Evolutionary conservation across 2,113 vertebrate species (phyloP), one percentile per base, ranked within the genome.

Genomic region (Recurvirostra avosetta): DNA sequence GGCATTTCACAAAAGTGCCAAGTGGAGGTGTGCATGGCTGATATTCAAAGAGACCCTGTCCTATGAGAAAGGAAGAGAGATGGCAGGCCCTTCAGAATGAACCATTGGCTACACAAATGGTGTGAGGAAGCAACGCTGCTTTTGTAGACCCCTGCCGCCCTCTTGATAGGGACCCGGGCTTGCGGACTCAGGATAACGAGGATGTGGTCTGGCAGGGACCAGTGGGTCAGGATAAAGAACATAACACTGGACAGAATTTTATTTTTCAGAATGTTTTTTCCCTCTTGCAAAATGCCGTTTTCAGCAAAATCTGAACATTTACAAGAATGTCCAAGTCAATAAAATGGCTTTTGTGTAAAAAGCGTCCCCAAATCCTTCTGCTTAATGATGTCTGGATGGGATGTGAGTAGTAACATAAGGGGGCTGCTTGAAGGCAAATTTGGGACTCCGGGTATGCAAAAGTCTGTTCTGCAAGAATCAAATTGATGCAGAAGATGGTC

Each of bases 21-120:
- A 68, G 34, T 40, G 6, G 27, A 61, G 14, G 65, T 61, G 9
- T 5, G 22, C 3, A 3, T 30, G 43, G 34, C 10, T 53, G 25
- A 27, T 30, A 15, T 17, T 38, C 45, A 32, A 10, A 34, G 21
- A 41, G 2, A 50, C 19, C 4, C 25, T 8, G 21, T 45, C 61
- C 47, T 50, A 0, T 53, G 52, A 47, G 38, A 63, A 55, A 41
- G 11, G 36, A 76, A 73, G 23, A 40, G 7, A 36, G 23, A 12
- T 25, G 15, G 15, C 1, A 0, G 36, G 18, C 29, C 13, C 1
- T 58, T 77, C 55, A 29, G 6, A 32, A 55, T 0, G 2, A 53
- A 16, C 32, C 11, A 0, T 3, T 71, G 41, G 27, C 45, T 89
- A 74, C 40, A 45, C 8, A 19, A 93, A 15, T 18, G 38, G 36